Base-by-base conservation (phyloP, 64 coral and sea anemone species). In the Dendrophyllia cribrosa region DNA sequence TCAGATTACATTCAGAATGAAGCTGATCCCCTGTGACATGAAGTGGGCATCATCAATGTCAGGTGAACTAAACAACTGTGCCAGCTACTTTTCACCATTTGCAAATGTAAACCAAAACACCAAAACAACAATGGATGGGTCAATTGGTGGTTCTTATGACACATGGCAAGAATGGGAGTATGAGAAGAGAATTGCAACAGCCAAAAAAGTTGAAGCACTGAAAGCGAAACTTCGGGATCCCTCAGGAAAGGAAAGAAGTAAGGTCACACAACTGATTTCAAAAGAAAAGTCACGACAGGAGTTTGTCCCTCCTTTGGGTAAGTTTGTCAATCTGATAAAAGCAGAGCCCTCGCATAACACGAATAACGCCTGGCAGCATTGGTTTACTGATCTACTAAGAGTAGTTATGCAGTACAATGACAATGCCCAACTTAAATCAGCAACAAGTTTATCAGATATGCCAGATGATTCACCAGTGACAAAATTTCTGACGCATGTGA, bases 281-380 rank as follows among this genome's bases (percentile, higher is more conserved):
- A 13, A 75, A 0, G 46, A 75, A 15, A 58, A 88, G 63, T 92
- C 91, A 65, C 74, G 83, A 55, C 83, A 93, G 56, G 83, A 93
- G 21, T 93, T 87, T 51, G 20, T 7, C 20, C 83, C 83, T n/a
- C 58, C 83, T 49, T 21, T 93, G 9, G 82, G 83, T 1, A 93
- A 93, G 66, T 87, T 76, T 93, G 91, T 93, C 6, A 70, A 86
- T 26, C 60, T 75, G 51, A 72, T 93, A 76, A 76, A 93, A 63
- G 53, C 91, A 66, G 83, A 93, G 72, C 83, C 91, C 49, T 85
- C 87, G 49, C 91, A 93, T 48, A 93, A 88, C 83, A 93, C 72
- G 45, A 93, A 93, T 43, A 93, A 93, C 59, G 83, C 83, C 6
- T 93, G 91, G 83, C 72, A 93, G 74, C 91, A 93, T 11, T 93